Conservation (phyloP, 2,113 vertebrate genomes). For the Phasianus colchicus region DNA sequence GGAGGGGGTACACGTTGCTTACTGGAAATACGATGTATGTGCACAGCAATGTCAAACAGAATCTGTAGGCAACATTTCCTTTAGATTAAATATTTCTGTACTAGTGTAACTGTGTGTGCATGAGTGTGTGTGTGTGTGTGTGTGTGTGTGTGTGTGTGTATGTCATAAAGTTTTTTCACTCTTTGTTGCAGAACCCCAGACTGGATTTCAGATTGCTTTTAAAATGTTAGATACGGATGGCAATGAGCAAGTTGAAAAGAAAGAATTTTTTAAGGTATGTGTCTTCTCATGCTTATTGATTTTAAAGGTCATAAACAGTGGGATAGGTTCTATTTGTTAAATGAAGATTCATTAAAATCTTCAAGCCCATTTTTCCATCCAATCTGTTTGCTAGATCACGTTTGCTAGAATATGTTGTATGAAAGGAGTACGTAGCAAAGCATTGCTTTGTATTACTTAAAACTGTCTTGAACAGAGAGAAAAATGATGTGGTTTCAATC, state of each 20-base stretch:
- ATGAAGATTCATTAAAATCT: neutral
- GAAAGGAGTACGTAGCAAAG: neutral
- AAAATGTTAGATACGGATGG: constrained; percentile 97
- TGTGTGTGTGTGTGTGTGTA: neutral
- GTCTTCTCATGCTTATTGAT: neutral
- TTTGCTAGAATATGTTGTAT: neutral
- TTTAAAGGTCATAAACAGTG: neutral
- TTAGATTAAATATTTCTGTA: neutral
- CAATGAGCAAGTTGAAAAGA: constrained; percentile 94
- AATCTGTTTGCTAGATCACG: neutral
- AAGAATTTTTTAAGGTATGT: constrained; percentile 94
- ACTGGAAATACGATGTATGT: neutral
- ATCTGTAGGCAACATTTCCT: neutral
- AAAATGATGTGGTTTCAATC: neutral
- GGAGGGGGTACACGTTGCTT: neutral
- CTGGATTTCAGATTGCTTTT: constrained; percentile 96
- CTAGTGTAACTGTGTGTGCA: neutral
- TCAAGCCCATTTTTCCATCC: neutral
- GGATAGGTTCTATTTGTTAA: neutral
- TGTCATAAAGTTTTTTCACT: neutral
- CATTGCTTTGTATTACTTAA: neutral
- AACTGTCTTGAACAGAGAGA: neutral
- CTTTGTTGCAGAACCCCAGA: constrained; percentile 88
- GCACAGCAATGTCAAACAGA: neutral
- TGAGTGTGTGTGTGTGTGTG: neutral